Evolutionary conservation across 2,888 invertebrate genomes (phyloP), one percentile per base, ranked within the genome.

Genomic region (Caenorhabditis zanzibari): DNA sequence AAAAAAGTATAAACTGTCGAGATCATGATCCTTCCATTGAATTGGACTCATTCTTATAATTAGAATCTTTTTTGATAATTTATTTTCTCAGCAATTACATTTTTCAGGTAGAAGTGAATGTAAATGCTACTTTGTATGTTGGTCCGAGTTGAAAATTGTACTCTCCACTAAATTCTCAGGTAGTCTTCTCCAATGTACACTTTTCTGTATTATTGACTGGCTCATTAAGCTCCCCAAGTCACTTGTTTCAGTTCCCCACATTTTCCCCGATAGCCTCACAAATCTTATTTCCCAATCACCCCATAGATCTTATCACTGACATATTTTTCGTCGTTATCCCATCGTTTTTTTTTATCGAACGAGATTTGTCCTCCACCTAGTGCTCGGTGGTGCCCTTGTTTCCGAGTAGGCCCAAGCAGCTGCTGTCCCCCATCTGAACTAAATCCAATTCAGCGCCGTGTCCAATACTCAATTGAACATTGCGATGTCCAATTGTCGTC

Each of bases 401-500:
- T 68, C 63, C 71, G 64, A 71, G 71, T 49, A 35, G 32, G 12
- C 6, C n/a, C n/a, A n/a, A 63, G 64, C 63, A 19, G 79, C 79
- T 69, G 71, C 79, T 77, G 77, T n/a, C 44, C 77, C 32, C 35
- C 47, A 56, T 77, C 44, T 64, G 63, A 79, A 49, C 64, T 10
- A 56, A 64, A 79, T 71, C 56, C 54, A 49, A 68, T 77, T 69
- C 47, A 26, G 26, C 52, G 4, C 32, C 41, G 41, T n/a, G n/a
- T 26, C 24, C 71, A 41, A 79, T 77, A 32, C 64, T 35, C 44
- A 38, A 63, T 79, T 47, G 79, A 79, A 79, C 79, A 79, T 69
- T 63, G 24, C 47, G 22, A 26, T 47, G 35, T 32, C 12, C 26
- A 24, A 61, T 59, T 58, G 49, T 35, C 47, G 49, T 35, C n/a